Percentiles rank a stretch among this genome's conserved stretches.
Evolutionary conservation across 2,888 invertebrate species (phyloP).

Genomic region (Tanypteryx hageni): DNA sequence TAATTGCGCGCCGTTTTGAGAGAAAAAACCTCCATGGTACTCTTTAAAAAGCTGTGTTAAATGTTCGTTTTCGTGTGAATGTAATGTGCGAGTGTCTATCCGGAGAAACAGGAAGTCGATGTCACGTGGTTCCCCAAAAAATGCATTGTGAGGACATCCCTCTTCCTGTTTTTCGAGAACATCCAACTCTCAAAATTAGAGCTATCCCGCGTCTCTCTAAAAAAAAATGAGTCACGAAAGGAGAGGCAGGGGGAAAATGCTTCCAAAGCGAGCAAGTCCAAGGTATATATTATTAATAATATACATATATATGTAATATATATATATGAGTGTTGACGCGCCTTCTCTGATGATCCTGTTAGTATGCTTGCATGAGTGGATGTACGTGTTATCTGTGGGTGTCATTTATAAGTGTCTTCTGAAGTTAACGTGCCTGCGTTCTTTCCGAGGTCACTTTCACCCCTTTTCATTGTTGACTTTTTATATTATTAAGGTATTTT

Average conservation of each 20-base stretch:
- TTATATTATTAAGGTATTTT: constrained; percentile 43
- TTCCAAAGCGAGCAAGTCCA: not conserved
- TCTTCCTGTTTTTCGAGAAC: not conserved
- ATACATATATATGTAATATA: constrained; percentile 45
- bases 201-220: not conserved
- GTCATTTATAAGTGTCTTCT: constrained; percentile 62
- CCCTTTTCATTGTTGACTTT: constrained; percentile 58
- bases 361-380: constrained; percentile 38
- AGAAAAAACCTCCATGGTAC: constrained; percentile 17
- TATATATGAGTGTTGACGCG: constrained; percentile 31
- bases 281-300: constrained; percentile 32
- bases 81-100: constrained; percentile 23
- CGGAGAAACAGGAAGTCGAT: not conserved
- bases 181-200: not conserved
- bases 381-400: constrained; percentile 59
- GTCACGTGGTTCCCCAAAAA: not conserved
- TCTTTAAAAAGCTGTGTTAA: constrained; percentile 52
- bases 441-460: constrained; percentile 63
- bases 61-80: constrained; percentile 52
- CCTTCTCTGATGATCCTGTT: constrained; percentile 41
- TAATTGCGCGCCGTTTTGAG: constrained; percentile 7
- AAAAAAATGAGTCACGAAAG: not conserved
- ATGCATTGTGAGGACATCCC: not conserved
- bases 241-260: not conserved
- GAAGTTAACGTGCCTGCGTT: constrained; percentile 61